Percentiles rank a stretch among this genome's conserved stretches.
Evolutionary conservation across 2,888 invertebrate genomes (phyloP).

Genomic region (Lasioglossum lativentre): DNA sequence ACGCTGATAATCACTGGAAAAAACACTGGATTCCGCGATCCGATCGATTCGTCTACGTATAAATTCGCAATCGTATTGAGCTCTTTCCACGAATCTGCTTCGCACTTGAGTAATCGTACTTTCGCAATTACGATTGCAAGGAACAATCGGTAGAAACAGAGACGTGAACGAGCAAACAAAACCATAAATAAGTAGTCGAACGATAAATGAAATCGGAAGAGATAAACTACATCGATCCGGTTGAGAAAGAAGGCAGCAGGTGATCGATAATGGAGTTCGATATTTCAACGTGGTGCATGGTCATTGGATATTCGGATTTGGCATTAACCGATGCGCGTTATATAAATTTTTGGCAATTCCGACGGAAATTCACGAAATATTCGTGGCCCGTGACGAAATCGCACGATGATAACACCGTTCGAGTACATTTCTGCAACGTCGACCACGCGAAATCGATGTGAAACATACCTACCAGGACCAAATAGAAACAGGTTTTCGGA

Average conservation of each 20-base stretch:
- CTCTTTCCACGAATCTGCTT: background rate
- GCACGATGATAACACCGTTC: conserved; percentile 34
- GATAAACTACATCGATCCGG: background rate
- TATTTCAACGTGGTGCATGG: conserved; percentile 35
- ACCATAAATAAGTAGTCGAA: background rate
- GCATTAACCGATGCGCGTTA: conserved; percentile 46
- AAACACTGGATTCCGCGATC: conserved; percentile 8
- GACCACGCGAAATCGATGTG: conserved; percentile 3
- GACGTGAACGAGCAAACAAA: background rate
- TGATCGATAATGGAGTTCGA: conserved; percentile 44
- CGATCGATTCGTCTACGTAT: background rate
- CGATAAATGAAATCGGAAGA: background rate
- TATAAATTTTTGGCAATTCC: conserved; percentile 64
- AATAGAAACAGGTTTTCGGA: conserved; percentile 11
- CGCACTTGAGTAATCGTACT: background rate
- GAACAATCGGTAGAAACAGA: background rate
- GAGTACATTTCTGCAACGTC: conserved; percentile 13
- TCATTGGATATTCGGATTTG: conserved; percentile 42
- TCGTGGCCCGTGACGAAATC: conserved; percentile 29
- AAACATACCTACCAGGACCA: conserved; percentile 16
- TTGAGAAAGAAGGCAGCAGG: background rate
- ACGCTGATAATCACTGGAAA: conserved; percentile 19
- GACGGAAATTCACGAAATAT: conserved; percentile 41
- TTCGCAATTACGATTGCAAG: background rate
- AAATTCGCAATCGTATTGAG: background rate